phyloP scores from a whole-genome alignment of 2,888 invertebrate species.

The Pyrrhosoma nymphula region DNA sequence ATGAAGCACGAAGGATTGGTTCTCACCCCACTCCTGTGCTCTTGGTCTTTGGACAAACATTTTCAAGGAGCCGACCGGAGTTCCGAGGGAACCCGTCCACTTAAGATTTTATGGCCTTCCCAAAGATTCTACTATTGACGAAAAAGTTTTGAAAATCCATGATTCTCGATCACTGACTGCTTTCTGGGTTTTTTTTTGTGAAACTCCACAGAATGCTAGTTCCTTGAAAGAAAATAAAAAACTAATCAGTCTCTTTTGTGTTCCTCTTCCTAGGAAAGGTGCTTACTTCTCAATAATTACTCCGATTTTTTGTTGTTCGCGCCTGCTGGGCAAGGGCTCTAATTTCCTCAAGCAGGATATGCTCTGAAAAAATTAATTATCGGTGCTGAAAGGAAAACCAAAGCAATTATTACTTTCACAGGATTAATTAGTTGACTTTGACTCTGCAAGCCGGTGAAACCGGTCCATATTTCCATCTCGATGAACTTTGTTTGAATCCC shows the following conservation, averaged over 20 bases:
- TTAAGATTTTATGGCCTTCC: not conserved
- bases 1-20: too few relatives aligned
- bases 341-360: not conserved
- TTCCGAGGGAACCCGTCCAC: not conserved
- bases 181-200: not conserved
- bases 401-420: not conserved
- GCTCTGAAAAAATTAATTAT: not conserved
- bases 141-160: not conserved
- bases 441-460: not conserved
- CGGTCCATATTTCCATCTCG: not conserved
- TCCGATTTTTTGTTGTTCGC: not conserved
- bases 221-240: not conserved
- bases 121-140: not conserved
- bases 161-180: not conserved
- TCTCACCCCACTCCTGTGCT: not conserved
- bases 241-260: not conserved
- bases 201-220: not conserved
- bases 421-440: not conserved
- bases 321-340: not conserved
- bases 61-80: not conserved
- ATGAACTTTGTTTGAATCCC: not conserved
- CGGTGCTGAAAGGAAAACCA: not conserved
- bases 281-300: not conserved
- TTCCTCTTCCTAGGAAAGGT: not conserved
- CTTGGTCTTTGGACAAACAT: not conserved